Conservation (phyloP, 1,140 invertebrate genomes). For the Drosophila parabipectinata region DNA sequence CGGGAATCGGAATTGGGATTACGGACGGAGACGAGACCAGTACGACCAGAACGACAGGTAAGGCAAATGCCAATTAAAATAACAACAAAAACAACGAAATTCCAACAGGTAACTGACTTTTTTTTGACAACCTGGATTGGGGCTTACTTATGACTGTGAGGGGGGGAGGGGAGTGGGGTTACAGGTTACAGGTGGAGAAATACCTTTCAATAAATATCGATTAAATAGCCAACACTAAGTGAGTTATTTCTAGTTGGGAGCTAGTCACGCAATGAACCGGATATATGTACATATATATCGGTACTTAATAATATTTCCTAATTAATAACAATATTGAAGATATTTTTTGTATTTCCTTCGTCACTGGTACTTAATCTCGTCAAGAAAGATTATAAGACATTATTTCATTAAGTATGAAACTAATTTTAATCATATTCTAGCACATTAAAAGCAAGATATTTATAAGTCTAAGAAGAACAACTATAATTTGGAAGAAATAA, state of each 20-base stretch:
- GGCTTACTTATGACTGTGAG: neutral
- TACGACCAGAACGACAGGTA: conserved; percentile 37
- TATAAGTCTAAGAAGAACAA: too few relatives aligned
- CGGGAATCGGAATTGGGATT: conserved; percentile 26
- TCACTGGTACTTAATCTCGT: too few relatives aligned
- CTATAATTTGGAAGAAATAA: too few relatives aligned
- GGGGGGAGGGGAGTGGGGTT: neutral
- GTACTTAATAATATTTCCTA: too few relatives aligned
- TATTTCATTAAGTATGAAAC: too few relatives aligned
- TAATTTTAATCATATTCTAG: too few relatives aligned
- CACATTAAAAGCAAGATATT: too few relatives aligned
- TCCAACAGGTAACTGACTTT: conserved; percentile 76
- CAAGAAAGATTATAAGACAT: too few relatives aligned
- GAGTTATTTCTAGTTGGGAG: neutral
- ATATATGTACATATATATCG: too few relatives aligned
- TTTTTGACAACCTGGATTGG: conserved; percentile 48
- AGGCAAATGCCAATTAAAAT: conserved; percentile 77
- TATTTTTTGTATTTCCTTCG: too few relatives aligned
- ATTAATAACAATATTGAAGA: too few relatives aligned
- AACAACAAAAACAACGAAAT: conserved; percentile 52
- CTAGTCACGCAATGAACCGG: conserved; percentile 2
- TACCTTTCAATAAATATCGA: conserved; percentile 18
- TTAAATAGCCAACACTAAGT: neutral
- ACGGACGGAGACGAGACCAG: conserved; percentile 1
- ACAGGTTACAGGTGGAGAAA: conserved; percentile 12